Conservation (phyloP, 2,113 vertebrate species). For the Sapayoa aenigma region DNA sequence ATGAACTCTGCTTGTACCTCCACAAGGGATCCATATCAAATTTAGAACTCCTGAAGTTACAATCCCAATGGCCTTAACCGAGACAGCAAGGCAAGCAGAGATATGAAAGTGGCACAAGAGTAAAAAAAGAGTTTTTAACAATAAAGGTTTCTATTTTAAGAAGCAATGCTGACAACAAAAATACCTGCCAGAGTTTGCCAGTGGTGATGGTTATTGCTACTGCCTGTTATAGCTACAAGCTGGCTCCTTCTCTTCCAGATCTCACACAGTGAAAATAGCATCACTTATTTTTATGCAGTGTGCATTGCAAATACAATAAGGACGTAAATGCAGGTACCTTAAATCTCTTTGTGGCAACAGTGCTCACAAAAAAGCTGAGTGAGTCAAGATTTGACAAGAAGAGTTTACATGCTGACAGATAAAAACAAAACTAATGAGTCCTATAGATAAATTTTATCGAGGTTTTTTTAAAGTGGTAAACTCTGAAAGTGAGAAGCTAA, state of each 20-base stretch:
- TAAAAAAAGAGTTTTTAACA: neutral
- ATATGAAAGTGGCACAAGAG: neutral
- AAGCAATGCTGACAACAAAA: neutral
- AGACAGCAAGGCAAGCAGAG: neutral
- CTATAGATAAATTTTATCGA: neutral
- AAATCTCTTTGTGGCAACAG: neutral
- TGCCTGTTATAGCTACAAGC: neutral
- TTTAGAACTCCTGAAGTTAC: neutral
- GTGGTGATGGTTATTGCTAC: neutral
- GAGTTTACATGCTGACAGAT: neutral
- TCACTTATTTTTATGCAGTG: neutral
- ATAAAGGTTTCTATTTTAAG: constrained; percentile 1
- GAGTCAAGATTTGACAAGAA: neutral
- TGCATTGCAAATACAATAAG: neutral
- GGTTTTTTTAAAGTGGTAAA: neutral
- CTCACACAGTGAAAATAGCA: constrained; percentile 13
- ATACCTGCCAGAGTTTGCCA: neutral
- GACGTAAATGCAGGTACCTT: neutral
- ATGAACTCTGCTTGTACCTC: neutral
- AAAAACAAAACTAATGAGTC: neutral
- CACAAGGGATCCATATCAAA: neutral
- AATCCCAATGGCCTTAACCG: neutral
- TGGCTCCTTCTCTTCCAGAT: neutral
- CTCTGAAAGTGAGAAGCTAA: neutral
- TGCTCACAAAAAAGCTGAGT: neutral